Evolutionary conservation across 2,113 vertebrate species (phyloP).

Genomic region (Pluvianellus socialis): DNA sequence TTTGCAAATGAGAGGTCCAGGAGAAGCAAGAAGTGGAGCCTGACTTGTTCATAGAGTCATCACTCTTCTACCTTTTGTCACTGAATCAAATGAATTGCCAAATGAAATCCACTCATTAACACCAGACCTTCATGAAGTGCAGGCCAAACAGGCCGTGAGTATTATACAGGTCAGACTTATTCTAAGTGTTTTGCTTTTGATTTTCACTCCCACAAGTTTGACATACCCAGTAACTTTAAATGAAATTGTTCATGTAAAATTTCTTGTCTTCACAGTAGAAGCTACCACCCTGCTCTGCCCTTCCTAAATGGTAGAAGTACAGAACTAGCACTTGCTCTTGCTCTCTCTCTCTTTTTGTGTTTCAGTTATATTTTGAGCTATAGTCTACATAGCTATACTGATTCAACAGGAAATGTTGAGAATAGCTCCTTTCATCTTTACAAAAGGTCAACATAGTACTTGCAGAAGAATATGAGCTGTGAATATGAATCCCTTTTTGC

Average conservation of each 20-base stretch:
- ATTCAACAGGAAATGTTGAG: not conserved
- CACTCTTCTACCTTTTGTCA: not conserved
- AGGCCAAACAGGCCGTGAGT: not conserved
- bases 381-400: not conserved
- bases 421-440: not conserved
- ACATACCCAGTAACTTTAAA: not conserved
- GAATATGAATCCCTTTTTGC: not conserved
- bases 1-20: not conserved
- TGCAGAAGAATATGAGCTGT: not conserved
- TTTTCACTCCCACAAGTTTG: not conserved
- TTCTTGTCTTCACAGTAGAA: not conserved
- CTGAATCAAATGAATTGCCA: not conserved
- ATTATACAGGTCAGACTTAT: not conserved
- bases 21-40: not conserved
- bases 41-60: not conserved
- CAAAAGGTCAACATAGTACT: not conserved
- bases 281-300: not conserved
- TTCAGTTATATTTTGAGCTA: not conserved
- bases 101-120: not conserved
- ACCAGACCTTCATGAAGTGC: not conserved
- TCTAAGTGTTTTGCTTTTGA: not conserved
- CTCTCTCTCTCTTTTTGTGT: not conserved
- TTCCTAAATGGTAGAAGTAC: not conserved
- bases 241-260: not conserved
- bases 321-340: not conserved